Evolutionary conservation across 2,888 invertebrate species (phyloP).

Genomic region (Cantharis lateralis): DNA sequence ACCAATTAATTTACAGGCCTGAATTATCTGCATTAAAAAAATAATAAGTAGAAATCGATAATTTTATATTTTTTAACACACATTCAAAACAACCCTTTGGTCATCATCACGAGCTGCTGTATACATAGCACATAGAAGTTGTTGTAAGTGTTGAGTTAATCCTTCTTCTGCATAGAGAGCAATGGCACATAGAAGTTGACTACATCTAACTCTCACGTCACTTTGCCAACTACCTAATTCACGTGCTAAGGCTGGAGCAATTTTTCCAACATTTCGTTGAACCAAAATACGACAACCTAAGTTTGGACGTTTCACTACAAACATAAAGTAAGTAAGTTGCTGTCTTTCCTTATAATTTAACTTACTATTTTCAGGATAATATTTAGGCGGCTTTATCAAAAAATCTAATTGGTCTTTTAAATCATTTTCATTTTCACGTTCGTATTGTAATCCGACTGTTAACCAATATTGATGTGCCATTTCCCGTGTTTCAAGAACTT

Average conservation of each 20-base stretch:
- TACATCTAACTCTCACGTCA: slow-evolving; percentile 69
- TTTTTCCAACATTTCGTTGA: slow-evolving; percentile 73
- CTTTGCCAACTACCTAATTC: slow-evolving; percentile 80
- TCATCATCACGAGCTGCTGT: slow-evolving; percentile 66
- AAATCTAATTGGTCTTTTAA: slow-evolving; percentile 84
- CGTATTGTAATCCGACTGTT: slow-evolving; percentile 76
- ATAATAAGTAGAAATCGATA: slow-evolving; percentile 30
- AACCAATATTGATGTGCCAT: slow-evolving; percentile 71
- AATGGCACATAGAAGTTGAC: slow-evolving; percentile 74
- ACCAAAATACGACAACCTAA: slow-evolving; percentile 84
- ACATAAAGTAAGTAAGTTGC: neutral
- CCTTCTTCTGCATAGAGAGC: slow-evolving; percentile 75
- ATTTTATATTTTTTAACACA: slow-evolving; percentile 58
- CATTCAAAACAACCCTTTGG: slow-evolving; percentile 62
- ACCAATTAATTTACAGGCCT: slow-evolving; percentile 73
- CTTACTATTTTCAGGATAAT: slow-evolving; percentile 73
- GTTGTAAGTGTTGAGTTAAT: slow-evolving; percentile 70
- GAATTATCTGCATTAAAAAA: slow-evolving; percentile 59
- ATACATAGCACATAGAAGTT: slow-evolving; percentile 62
- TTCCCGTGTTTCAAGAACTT: slow-evolving; percentile 71
- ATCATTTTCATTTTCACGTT: slow-evolving; percentile 86
- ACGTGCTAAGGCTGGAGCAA: slow-evolving; percentile 70
- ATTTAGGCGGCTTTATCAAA: slow-evolving; percentile 65
- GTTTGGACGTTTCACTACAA: slow-evolving; percentile 74
- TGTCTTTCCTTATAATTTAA: neutral